A percentile compares a stretch with the other conserved stretches of the same genome.
These are phyloP conservation scores for Andrena bucephala DNA, from an alignment of 2,888 invertebrate species.

Conservation along the genomic window DNA sequence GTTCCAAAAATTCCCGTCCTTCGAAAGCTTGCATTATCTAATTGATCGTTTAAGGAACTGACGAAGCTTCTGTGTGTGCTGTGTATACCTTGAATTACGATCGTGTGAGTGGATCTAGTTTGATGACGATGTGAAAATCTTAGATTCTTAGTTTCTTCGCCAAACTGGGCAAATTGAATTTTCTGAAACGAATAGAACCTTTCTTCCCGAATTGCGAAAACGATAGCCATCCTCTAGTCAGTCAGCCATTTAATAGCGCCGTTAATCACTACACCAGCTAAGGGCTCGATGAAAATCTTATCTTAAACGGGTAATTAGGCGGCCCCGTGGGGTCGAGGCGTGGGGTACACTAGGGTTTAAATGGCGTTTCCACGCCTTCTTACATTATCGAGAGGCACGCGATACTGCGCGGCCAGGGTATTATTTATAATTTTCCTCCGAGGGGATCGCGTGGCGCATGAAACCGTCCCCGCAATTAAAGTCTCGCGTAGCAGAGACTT, in stretches of 20 bases:
- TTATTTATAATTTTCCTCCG: constrained; percentile 70
- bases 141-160: no score
- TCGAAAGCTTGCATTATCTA: not conserved
- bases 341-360: constrained; percentile 58
- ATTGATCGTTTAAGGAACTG: no score
- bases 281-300: constrained; percentile 73
- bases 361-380: constrained; percentile 69
- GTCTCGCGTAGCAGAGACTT: constrained; percentile 34
- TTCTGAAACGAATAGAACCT: not conserved
- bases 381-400: constrained; percentile 71
- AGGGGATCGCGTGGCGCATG: constrained; percentile 55
- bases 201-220: constrained; percentile 32
- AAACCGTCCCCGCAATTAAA: constrained; percentile 58
- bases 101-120: no score
- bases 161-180: not conserved
- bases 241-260: constrained; percentile 52
- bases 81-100: not conserved
- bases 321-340: constrained; percentile 51
- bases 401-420: constrained; percentile 43
- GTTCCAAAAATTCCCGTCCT: not conserved
- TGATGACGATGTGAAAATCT: not conserved
- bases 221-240: constrained; percentile 38
- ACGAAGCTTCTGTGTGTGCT: not conserved
- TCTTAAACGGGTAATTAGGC: constrained; percentile 75
- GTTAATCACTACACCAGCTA: constrained; percentile 64